Evolutionary conservation across 92 coral and sea anemone species (phyloP), one percentile per base, ranked within the genome.

Genomic region (Phenganax stokvisi): DNA sequence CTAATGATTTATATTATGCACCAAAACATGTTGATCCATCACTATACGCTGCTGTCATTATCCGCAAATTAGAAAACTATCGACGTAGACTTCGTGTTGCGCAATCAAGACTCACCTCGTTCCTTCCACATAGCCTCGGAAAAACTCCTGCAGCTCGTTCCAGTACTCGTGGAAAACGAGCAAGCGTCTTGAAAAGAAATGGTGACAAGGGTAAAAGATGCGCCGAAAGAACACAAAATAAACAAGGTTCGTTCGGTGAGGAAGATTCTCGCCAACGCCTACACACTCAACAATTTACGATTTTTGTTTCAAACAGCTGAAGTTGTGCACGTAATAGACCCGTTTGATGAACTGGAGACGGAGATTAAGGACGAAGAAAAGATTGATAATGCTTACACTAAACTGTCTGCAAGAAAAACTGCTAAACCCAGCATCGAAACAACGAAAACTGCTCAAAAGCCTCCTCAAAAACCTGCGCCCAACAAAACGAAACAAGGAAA

Each of bases 41-140:
- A 6, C 1, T 7, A n/a, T 79, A 79, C 20, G 13, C 83, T 15
- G 17, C 67, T 10, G 74, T 79, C 2, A 79, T 79, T 52, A 60
- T 29, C n/a, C 60, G 74, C 0, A 79, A 79, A 61, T 79, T 79
- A 12, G 83, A 79, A 52, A 65, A n/a, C 54, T 79, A 79, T 54
- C 68, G 74, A 51, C 74, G 69, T 47, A 79, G 83, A 12, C 30
- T 79, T n/a, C 30, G 51, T 59, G 28, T 11, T 30, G 70, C 58
- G 51, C 81, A 77, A 28, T 77, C 81, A 2, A 13, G 65, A 16
- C 66, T 59, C 70, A 68, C 54, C 10, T 30, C 30, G 7, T 25
- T 44, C 9, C 81, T n/a, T 13, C 71, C 37, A 7, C n/a, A 12
- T 63, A 53, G 56, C 57, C 30, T 63, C 11, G 72, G 51, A 6